Evolutionary conservation across 2,888 invertebrate species (phyloP).

Genomic region (Macrophya alboannulata): DNA sequence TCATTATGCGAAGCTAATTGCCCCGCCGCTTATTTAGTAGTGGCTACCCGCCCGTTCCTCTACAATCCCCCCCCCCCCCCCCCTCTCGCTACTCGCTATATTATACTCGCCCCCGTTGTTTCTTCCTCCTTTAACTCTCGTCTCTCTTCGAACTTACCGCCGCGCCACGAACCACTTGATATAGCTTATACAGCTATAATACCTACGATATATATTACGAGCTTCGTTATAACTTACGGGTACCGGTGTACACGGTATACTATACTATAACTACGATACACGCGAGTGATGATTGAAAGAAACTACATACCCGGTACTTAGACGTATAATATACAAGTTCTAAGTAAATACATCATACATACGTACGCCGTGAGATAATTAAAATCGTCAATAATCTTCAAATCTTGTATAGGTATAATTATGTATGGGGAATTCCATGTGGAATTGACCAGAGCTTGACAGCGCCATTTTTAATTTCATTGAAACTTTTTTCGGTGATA

Average conservation of each 20-base stretch:
- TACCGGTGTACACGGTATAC: not conserved
- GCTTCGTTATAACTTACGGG: not conserved
- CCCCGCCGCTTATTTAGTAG: slow-evolving; percentile 67
- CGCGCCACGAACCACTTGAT: slow-evolving; percentile 34
- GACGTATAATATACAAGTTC: not conserved
- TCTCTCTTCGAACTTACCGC: slow-evolving; percentile 2
- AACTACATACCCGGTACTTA: not conserved
- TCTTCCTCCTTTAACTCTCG: not conserved
- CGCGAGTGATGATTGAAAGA: not conserved
- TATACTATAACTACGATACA: too few relatives aligned
- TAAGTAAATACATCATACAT: too few relatives aligned
- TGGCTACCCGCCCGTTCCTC: slow-evolving; percentile 57
- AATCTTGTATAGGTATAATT: too few relatives aligned
- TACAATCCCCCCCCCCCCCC: not conserved
- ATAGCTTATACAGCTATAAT: slow-evolving; percentile 27
- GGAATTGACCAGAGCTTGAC: too few relatives aligned
- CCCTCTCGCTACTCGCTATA: not conserved
- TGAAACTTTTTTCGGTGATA: too few relatives aligned
- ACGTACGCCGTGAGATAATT: not conserved
- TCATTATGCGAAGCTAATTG: slow-evolving; percentile 68
- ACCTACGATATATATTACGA: slow-evolving; percentile 9
- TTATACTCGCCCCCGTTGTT: not conserved
- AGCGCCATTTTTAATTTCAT: too few relatives aligned
- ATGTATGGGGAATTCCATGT: too few relatives aligned
- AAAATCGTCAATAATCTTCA: not conserved